Evolutionary conservation across 2,797 vertebrate genomes (phyloP).

Genomic region (Tarsius wallacei): DNA sequence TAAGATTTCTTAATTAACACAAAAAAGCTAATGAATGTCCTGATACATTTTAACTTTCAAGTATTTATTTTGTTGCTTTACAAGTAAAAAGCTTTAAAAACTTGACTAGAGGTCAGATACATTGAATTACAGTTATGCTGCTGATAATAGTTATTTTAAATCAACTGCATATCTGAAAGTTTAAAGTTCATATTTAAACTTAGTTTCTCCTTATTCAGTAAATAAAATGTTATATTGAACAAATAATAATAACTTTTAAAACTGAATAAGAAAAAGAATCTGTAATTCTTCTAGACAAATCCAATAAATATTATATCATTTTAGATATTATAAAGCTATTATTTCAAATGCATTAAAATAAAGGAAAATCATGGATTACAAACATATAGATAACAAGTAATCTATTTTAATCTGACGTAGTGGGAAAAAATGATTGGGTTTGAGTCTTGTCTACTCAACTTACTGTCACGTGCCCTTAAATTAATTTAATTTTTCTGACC

Average conservation of each 20-base stretch:
- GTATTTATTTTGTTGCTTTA: slow-evolving; percentile 27
- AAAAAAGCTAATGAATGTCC: background rate
- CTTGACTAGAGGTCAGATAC: background rate
- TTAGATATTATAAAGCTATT: slow-evolving; percentile 41
- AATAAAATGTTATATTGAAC: background rate
- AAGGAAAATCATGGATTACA: slow-evolving; percentile 64
- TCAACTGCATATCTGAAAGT: background rate
- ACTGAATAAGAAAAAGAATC: slow-evolving; percentile 53
- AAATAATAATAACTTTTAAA: slow-evolving; percentile 53
- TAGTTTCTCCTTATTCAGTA: slow-evolving; percentile 37
- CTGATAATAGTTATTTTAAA: slow-evolving; percentile 37
- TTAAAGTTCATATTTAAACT: slow-evolving; percentile 50
- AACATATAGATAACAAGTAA: slow-evolving; percentile 53
- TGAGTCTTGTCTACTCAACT: slow-evolving; percentile 64
- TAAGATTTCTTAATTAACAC: background rate
- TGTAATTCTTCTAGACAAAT: slow-evolving; percentile 21
- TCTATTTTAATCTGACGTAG: slow-evolving; percentile 58
- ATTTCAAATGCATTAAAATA: slow-evolving; percentile 62
- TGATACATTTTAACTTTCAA: slow-evolving; percentile 12
- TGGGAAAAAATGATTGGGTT: slow-evolving; percentile 65
- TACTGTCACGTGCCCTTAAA: slow-evolving; percentile 54
- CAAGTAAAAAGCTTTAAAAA: slow-evolving; percentile 21
- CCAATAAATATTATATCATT: slow-evolving; percentile 2
- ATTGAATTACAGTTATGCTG: background rate
- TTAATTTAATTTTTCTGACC: slow-evolving; percentile 78